A percentile compares a stretch with the other conserved stretches of the same genome.
Evolutionary conservation across 2,888 invertebrate species (phyloP).

Genomic region (Brachylomia viminalis): DNA sequence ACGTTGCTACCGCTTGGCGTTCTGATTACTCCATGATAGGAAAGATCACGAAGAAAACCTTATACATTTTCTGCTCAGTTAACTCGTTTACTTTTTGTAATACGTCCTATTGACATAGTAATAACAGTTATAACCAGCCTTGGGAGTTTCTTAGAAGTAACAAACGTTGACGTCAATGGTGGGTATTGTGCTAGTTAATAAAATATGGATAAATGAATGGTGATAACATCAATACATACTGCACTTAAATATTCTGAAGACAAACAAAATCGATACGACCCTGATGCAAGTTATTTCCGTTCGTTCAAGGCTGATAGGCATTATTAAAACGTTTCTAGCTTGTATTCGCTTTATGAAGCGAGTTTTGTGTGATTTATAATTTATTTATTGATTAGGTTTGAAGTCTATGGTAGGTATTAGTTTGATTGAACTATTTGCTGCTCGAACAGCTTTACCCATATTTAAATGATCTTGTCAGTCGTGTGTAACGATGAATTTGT

Average conservation of each 20-base stretch:
- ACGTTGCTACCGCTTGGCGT: conserved; percentile 44
- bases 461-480: neutral
- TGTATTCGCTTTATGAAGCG: conserved; percentile 45
- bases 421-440: neutral
- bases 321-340: conserved; percentile 77
- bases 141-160: conserved; percentile 45
- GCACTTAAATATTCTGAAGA: conserved; percentile 77
- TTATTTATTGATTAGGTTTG: neutral
- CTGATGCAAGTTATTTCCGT: conserved; percentile 86
- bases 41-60: conserved; percentile 30
- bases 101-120: conserved; percentile 5
- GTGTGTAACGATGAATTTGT: neutral
- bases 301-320: conserved; percentile 80
- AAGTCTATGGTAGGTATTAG: neutral
- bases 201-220: conserved; percentile 48
- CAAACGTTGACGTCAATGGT: conserved; percentile 33
- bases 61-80: neutral
- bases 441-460: neutral
- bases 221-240: conserved; percentile 59
- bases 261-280: conserved; percentile 85
- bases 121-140: conserved; percentile 23
- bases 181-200: conserved; percentile 17
- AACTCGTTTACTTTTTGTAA: conserved; percentile 11
- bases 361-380: conserved; percentile 49
- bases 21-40: conserved; percentile 55